A percentile compares a stretch with the other conserved stretches of the same genome.
Evolutionary conservation across 2,797 vertebrate genomes (phyloP).

Genomic region (Nyctibius grandis): DNA sequence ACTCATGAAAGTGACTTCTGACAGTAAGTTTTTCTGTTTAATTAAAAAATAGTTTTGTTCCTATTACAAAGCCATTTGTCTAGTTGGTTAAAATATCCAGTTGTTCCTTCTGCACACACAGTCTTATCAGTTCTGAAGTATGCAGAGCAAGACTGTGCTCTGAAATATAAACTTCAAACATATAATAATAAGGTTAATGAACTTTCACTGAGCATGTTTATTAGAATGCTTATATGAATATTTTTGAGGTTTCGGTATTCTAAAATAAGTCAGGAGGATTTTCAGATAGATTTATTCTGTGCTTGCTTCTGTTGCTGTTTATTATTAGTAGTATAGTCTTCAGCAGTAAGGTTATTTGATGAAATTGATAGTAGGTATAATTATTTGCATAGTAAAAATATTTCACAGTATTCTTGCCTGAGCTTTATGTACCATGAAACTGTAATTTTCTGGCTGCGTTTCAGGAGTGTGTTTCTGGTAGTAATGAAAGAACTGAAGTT

Average conservation of each 20-base stretch:
- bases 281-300: background rate
- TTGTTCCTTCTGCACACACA: background rate
- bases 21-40: background rate
- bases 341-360: background rate
- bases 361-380: background rate
- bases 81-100: background rate
- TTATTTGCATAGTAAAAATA: conserved; percentile 42
- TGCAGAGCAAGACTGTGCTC: background rate
- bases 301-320: conserved; percentile 6
- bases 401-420: background rate
- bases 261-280: background rate
- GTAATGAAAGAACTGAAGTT: background rate
- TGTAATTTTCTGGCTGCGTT: conserved; percentile 8
- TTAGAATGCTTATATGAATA: background rate
- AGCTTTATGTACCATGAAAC: background rate
- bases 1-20: background rate
- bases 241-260: background rate
- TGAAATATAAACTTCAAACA: background rate
- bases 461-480: conserved; percentile 8
- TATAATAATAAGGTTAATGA: background rate
- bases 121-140: background rate
- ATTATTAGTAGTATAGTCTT: background rate
- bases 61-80: background rate
- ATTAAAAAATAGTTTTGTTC: background rate
- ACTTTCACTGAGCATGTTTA: background rate